phyloP scores from a whole-genome alignment of 2,888 invertebrate species.

The Tillus elongatus region DNA sequence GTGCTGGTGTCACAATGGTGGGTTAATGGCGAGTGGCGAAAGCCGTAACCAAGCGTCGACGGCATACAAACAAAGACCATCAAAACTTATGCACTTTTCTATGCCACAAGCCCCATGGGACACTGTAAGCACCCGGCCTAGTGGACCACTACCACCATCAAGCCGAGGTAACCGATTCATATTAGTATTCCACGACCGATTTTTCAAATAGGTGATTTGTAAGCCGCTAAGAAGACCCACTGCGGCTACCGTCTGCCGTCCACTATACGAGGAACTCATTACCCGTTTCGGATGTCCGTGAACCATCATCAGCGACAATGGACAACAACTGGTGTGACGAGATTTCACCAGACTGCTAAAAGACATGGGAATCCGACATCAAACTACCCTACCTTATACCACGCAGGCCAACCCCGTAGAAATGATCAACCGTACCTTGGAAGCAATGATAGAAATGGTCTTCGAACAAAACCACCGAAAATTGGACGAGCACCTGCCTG shows the following conservation, averaged over 20 bases:
- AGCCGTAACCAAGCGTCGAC: too few species aligned
- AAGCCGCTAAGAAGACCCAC: constrained; percentile 19
- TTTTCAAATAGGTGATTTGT: too few species aligned
- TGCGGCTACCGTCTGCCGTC: constrained; percentile 11
- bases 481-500: constrained; percentile 21
- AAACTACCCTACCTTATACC: constrained; percentile 18
- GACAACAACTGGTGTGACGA: constrained; percentile 18
- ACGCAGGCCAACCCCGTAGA: constrained; percentile 25
- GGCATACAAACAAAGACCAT: neutral
- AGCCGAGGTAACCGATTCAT: constrained; percentile 18
- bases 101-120: too few species aligned
- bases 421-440: constrained; percentile 20
- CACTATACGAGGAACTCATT: constrained; percentile 17
- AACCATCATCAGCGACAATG: too few species aligned
- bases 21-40: too few species aligned
- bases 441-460: constrained; percentile 24
- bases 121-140: constrained; percentile 16
- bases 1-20: too few species aligned
- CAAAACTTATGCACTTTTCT: too few species aligned
- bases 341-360: constrained; percentile 13
- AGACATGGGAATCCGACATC: too few species aligned
- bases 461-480: constrained; percentile 19
- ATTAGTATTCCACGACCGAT: constrained; percentile 20
- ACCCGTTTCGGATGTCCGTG: constrained; percentile 19
- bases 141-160: constrained; percentile 18